phyloP scores from a whole-genome alignment of 2,113 vertebrate species.

The Nematolebias whitei region DNA sequence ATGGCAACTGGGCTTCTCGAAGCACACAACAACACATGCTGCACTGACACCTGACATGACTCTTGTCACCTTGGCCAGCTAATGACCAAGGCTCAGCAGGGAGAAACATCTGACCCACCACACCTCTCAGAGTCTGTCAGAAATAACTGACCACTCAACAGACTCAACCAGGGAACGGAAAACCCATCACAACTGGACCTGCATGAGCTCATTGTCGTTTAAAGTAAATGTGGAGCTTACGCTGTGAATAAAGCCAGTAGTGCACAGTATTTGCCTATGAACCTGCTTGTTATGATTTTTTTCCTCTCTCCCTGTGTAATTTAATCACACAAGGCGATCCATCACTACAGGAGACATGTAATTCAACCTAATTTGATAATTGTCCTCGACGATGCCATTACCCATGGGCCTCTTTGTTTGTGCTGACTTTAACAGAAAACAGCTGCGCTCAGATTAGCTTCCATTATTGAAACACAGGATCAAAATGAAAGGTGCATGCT shows the following conservation, averaged over 20 bases:
- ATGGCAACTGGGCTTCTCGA: constrained; percentile 50
- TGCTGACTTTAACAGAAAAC: constrained; percentile 67
- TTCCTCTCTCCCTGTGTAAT: constrained; percentile 47
- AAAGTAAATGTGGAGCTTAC: constrained; percentile 23
- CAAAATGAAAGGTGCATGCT: constrained; percentile 21
- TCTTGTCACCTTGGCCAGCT: constrained; percentile 58
- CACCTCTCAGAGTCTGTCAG: constrained; percentile 36
- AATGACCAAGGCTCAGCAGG: constrained; percentile 61
- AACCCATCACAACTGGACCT: constrained; percentile 9
- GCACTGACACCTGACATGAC: constrained; percentile 58
- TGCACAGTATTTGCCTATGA: constrained; percentile 30
- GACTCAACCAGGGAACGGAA: constrained; percentile 24
- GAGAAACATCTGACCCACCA: constrained; percentile 50
- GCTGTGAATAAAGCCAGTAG: constrained; percentile 39
- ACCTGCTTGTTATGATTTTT: constrained; percentile 21
- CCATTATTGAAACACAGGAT: constrained; percentile 56
- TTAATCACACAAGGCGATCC: constrained; percentile 66
- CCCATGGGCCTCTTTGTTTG: constrained; percentile 70
- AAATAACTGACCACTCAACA: constrained; percentile 53
- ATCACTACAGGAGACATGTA: constrained; percentile 62
- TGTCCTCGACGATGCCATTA: constrained; percentile 69
- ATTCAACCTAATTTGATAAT: constrained; percentile 74
- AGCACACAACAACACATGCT: constrained; percentile 13
- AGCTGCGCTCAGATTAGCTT: constrained; percentile 66
- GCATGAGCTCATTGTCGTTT: constrained; percentile 16